Percentiles rank a stretch among this genome's conserved stretches.
phyloP scores from a whole-genome alignment of 2,797 vertebrate genomes.

The Lates japonicus region DNA sequence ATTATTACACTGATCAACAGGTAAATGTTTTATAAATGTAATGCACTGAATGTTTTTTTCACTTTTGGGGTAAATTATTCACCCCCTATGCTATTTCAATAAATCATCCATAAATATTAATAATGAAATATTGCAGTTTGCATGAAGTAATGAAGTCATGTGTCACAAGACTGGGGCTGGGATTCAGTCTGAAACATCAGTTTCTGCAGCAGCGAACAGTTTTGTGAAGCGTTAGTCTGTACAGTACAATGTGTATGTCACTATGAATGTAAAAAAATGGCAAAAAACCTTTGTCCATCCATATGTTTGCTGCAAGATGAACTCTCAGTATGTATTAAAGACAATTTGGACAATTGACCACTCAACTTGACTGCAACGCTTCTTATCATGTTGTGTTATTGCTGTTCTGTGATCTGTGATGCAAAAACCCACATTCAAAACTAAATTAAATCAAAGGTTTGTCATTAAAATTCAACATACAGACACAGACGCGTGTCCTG shows the following conservation, averaged over 20 bases:
- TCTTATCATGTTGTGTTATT: slow-evolving; percentile 2
- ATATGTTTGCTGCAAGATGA: background rate
- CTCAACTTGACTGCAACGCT: background rate
- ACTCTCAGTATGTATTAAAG: slow-evolving; percentile 22
- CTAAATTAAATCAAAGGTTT: background rate
- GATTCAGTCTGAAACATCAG: slow-evolving; percentile 32
- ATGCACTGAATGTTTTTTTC: slow-evolving; percentile 47
- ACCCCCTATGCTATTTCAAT: background rate
- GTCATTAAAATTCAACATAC: slow-evolving; percentile 18
- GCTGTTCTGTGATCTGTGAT: background rate
- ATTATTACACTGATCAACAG: slow-evolving; percentile 26
- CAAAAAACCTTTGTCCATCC: background rate
- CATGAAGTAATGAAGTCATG: slow-evolving; percentile 30
- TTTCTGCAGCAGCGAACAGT: slow-evolving; percentile 21
- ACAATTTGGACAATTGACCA: slow-evolving; percentile 10
- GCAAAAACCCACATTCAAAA: slow-evolving; percentile 6
- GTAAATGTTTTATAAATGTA: slow-evolving; percentile 37
- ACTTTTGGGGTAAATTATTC: background rate
- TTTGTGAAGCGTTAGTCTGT: slow-evolving; percentile 28
- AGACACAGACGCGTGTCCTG: slow-evolving; percentile 19
- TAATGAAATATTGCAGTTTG: slow-evolving; percentile 14
- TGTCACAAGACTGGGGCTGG: slow-evolving; percentile 30
- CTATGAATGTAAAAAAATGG: slow-evolving; percentile 13
- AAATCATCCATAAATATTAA: slow-evolving; percentile 6
- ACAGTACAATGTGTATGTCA: background rate